Conservation (phyloP, 2,113 vertebrate species). For the Poeciliopsis prolifica region DNA sequence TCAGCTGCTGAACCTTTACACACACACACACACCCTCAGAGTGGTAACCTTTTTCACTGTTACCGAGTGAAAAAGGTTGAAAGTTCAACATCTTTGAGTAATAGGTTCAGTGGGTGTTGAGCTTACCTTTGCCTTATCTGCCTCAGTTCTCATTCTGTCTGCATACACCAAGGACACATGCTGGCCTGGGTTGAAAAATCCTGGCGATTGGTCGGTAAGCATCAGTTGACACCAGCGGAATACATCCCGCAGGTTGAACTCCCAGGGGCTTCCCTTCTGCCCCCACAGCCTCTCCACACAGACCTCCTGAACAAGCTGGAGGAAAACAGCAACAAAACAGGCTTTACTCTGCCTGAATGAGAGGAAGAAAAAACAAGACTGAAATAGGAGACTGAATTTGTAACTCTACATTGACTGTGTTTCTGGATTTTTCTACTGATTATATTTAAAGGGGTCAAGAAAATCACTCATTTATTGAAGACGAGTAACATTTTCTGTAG, state of each 20-base stretch:
- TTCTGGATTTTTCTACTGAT: no score
- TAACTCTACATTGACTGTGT: no score
- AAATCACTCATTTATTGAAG: no score
- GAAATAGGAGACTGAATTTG: no score
- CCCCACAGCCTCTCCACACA: slow-evolving; percentile 90
- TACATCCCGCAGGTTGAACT: slow-evolving; percentile 96
- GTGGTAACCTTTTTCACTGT: no score
- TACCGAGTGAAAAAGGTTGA: no score
- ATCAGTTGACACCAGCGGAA: slow-evolving; percentile 99
- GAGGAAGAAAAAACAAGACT: background rate
- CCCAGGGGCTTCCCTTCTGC: slow-evolving; percentile 95
- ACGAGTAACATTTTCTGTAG: no score
- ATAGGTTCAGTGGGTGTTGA: background rate
- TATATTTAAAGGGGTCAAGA: no score
- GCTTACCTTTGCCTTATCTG: slow-evolving; percentile 88
- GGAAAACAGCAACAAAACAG: background rate
- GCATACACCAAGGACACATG: slow-evolving; percentile 92
- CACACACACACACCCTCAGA: no score
- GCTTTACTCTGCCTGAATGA: no score
- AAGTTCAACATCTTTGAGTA: background rate
- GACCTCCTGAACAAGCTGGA: slow-evolving; percentile 89
- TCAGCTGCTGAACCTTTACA: no score
- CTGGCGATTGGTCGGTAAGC: slow-evolving; percentile 91
- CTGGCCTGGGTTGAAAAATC: slow-evolving; percentile 90
- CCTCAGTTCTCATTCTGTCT: slow-evolving; percentile 90